phyloP scores from a whole-genome alignment of 2,888 invertebrate species.

The Camptogramma bilineatum region DNA sequence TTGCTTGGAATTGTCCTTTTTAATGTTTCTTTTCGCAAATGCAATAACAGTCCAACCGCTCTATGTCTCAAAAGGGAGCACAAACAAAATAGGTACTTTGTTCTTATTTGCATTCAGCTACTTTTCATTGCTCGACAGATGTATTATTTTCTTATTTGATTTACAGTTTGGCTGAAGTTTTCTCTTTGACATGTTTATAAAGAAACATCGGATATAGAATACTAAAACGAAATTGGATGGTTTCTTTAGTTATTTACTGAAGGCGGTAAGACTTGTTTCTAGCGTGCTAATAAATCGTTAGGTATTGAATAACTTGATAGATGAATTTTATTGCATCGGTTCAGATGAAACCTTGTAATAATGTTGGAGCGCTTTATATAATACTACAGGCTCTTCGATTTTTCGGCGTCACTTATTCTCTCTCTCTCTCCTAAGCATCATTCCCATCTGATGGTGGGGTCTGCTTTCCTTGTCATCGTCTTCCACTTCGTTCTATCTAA shows the following conservation, averaged over 20 bases:
- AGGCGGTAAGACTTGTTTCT: conserved; percentile 9
- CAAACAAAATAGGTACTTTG: conserved; percentile 44
- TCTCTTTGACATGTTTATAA: conserved; percentile 33
- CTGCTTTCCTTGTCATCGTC: too few species aligned
- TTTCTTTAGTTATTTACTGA: conserved; percentile 18
- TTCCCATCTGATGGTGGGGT: too few species aligned
- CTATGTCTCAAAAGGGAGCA: conserved; percentile 46
- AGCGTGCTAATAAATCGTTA: neutral
- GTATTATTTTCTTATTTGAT: conserved; percentile 37
- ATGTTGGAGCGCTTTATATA: too few species aligned
- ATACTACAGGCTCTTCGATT: too few species aligned
- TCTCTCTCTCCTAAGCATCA: too few species aligned
- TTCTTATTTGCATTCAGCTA: conserved; percentile 45
- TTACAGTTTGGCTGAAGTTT: conserved; percentile 38
- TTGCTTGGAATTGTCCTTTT: conserved; percentile 43
- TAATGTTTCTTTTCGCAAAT: conserved; percentile 53
- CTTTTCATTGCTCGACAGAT: conserved; percentile 25
- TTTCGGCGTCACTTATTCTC: too few species aligned
- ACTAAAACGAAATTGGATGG: conserved; percentile 11
- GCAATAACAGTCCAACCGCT: conserved; percentile 55
- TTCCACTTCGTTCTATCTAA: too few species aligned
- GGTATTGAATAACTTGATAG: too few species aligned
- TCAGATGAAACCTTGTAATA: too few species aligned
- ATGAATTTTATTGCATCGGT: neutral
- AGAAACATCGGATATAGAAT: conserved; percentile 10